Evolutionary conservation across 2,888 invertebrate genomes (phyloP).

Genomic region (Elegia similella): DNA sequence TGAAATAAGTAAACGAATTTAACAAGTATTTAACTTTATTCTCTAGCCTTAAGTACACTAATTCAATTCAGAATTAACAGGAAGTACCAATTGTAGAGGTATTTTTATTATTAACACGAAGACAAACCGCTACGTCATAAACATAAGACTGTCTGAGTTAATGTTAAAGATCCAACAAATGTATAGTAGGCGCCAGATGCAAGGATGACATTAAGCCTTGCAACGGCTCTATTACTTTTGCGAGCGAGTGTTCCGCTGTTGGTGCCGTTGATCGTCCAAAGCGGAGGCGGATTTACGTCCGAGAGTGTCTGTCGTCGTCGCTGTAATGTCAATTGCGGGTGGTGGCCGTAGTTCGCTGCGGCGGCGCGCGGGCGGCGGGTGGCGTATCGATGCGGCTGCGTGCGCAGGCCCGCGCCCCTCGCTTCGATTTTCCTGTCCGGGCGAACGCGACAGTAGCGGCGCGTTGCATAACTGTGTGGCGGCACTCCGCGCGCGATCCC

Average conservation of each 20-base stretch:
- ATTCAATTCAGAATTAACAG: no score
- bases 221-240: not conserved
- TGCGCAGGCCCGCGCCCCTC: slow-evolving; percentile 65
- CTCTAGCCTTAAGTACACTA: no score
- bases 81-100: no score
- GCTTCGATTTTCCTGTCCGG: slow-evolving; percentile 70
- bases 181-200: not conserved
- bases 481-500: slow-evolving; percentile 79
- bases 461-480: slow-evolving; percentile 76
- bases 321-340: slow-evolving; percentile 61
- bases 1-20: no score
- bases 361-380: slow-evolving; percentile 40
- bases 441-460: slow-evolving; percentile 70
- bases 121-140: no score
- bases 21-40: no score
- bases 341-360: slow-evolving; percentile 33
- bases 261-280: not conserved
- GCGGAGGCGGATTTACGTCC: slow-evolving; percentile 19
- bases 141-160: no score
- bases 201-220: slow-evolving; percentile 4
- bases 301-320: slow-evolving; percentile 41
- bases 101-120: no score
- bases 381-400: slow-evolving; percentile 66
- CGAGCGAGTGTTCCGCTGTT: not conserved
- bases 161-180: not conserved